These are phyloP conservation scores for Neotoma lepida DNA, from an alignment of 2,113 vertebrate genomes.

Conservation along the genomic window DNA sequence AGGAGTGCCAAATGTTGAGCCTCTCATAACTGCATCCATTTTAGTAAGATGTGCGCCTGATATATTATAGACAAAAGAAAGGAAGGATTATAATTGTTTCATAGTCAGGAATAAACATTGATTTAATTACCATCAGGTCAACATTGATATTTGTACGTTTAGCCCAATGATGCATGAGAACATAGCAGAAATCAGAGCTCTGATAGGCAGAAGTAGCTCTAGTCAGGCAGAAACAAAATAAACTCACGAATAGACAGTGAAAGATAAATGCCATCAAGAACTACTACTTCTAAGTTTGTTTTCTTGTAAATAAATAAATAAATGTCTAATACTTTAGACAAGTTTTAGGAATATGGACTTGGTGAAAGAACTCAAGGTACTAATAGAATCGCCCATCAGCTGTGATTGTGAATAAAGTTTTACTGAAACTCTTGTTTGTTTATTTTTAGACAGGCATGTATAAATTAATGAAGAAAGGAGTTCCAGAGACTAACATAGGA, in stretches of 20 bases:
- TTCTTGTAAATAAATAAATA: neutral
- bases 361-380: neutral
- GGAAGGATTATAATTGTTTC: neutral
- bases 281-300: neutral
- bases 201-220: neutral
- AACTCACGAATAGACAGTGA: neutral
- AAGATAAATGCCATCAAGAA: neutral
- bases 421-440: neutral
- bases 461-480: neutral
- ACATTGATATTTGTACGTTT: neutral
- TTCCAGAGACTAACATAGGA: neutral
- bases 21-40: neutral
- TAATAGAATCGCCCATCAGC: neutral
- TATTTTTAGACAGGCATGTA: neutral
- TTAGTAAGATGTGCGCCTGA: neutral
- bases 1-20: neutral
- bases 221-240: neutral
- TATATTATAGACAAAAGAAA: neutral
- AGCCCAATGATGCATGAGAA: neutral
- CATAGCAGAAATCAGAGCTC: neutral
- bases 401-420: neutral
- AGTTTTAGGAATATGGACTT: neutral
- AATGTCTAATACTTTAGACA: neutral
- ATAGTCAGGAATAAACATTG: neutral
- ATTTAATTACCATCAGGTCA: neutral